Conservation (phyloP, 2,113 vertebrate genomes). For the Prionailurus viverrinus region DNA sequence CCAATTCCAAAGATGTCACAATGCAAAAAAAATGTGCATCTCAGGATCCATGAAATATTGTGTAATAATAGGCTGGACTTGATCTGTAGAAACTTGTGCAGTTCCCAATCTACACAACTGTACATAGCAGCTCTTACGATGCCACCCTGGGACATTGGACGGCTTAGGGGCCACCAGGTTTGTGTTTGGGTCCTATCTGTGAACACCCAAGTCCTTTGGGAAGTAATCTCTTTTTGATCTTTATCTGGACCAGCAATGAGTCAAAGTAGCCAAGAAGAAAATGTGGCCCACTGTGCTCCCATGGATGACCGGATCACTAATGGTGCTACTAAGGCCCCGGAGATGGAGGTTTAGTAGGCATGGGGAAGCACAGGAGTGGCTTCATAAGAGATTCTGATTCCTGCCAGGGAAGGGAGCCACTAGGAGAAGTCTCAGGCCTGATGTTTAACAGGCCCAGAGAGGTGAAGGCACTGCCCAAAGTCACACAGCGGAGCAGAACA, state of each 20-base stretch:
- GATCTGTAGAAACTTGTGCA: neutral
- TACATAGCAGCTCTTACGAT: neutral
- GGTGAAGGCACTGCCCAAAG: neutral
- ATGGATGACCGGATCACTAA: neutral
- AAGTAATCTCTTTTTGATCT: neutral
- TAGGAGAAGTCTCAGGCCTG: neutral
- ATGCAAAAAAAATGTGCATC: neutral
- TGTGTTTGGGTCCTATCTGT: neutral
- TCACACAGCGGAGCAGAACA: neutral
- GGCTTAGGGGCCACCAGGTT: neutral
- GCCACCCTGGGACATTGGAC: neutral
- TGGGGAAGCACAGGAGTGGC: neutral
- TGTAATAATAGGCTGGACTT: neutral
- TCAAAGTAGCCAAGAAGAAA: neutral
- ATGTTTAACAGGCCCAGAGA: neutral
- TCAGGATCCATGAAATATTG: neutral
- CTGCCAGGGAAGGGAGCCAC: neutral
- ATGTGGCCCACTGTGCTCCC: neutral
- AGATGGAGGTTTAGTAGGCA: neutral
- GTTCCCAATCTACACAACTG: neutral
- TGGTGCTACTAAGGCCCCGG: neutral
- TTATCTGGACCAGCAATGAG: neutral
- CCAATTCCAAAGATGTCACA: neutral
- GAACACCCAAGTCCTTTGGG: neutral
- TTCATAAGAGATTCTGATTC: neutral